Evolutionary conservation across 30 jellyfish, hydroid and myxozoan genomes (phyloP).

Genomic region (Mastigias papua): DNA sequence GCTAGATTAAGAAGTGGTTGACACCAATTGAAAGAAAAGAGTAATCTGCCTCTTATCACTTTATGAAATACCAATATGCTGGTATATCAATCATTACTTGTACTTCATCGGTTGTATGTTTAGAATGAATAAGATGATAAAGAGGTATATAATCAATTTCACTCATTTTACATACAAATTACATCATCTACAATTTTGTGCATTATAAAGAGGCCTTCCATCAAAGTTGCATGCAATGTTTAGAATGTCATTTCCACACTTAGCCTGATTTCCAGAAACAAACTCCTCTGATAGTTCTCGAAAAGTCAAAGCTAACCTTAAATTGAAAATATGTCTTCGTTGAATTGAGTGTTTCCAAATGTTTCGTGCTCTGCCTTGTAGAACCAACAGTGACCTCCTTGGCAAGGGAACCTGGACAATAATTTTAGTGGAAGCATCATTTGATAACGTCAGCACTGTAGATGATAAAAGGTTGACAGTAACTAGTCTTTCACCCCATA

Average conservation of each 20-base stretch:
- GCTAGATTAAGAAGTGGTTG: too few relatives aligned
- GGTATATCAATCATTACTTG: too few relatives aligned
- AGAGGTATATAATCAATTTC: too few relatives aligned
- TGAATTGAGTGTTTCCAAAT: slow-evolving; percentile 88
- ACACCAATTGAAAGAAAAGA: too few relatives aligned
- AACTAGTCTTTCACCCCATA: slow-evolving; percentile 98
- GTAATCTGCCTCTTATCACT: too few relatives aligned
- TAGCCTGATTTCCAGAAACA: slow-evolving; percentile 17
- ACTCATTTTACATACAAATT: neutral
- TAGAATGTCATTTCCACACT: slow-evolving; percentile 63
- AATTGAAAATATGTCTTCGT: slow-evolving; percentile 56
- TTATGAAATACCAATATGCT: too few relatives aligned
- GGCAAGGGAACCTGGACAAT: slow-evolving; percentile 87
- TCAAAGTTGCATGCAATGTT: slow-evolving; percentile 68
- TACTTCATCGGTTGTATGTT: too few relatives aligned
- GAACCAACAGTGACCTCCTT: slow-evolving; percentile 75
- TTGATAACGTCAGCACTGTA: slow-evolving; percentile 77
- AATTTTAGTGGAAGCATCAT: slow-evolving; percentile 25
- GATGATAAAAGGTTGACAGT: slow-evolving; percentile 76
- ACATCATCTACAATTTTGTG: neutral
- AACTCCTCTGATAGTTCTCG: slow-evolving; percentile 84
- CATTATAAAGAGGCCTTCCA: slow-evolving; percentile 69
- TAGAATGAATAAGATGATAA: too few relatives aligned
- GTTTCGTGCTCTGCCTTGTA: slow-evolving; percentile 86
- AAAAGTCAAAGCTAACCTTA: slow-evolving; percentile 90